phyloP scores from a whole-genome alignment of 1,140 invertebrate genomes.

The Hyles vespertilio region DNA sequence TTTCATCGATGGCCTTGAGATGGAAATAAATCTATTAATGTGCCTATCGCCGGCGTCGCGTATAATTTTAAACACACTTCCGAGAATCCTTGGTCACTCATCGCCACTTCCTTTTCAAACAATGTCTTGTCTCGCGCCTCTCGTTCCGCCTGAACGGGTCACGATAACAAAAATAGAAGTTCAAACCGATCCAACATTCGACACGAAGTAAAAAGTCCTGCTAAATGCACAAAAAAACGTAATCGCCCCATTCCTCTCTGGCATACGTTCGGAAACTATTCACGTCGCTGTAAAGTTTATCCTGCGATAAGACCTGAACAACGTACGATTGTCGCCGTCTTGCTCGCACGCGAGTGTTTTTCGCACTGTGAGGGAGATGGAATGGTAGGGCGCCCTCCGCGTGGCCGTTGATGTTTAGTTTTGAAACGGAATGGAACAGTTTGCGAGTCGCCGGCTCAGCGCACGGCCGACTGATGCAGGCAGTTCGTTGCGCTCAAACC shows the following conservation, averaged over 20 bases:
- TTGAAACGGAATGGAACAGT: slow-evolving; percentile 62
- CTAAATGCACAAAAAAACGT: slow-evolving; percentile 61
- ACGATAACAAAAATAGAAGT: slow-evolving; percentile 50
- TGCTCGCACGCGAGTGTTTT: slow-evolving; percentile 40
- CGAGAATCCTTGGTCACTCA: slow-evolving; percentile 41
- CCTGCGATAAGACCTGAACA: slow-evolving; percentile 62
- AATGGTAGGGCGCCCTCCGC: slow-evolving; percentile 61
- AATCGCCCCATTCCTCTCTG: slow-evolving; percentile 59
- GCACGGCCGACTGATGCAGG: slow-evolving; percentile 60
- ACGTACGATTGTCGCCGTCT: slow-evolving; percentile 42
- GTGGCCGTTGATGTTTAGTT: slow-evolving; percentile 66
- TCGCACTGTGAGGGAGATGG: slow-evolving; percentile 56
- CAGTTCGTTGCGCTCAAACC: slow-evolving; percentile 63
- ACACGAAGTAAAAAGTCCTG: slow-evolving; percentile 51
- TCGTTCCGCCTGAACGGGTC: slow-evolving; percentile 29
- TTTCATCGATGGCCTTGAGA: slow-evolving; percentile 33
- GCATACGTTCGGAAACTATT: slow-evolving; percentile 64
- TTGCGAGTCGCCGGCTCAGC: slow-evolving; percentile 71
- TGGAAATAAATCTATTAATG: slow-evolving; percentile 21
- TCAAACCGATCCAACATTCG: slow-evolving; percentile 41
- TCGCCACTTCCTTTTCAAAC: slow-evolving; percentile 24
- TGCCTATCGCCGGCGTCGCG: slow-evolving; percentile 19
- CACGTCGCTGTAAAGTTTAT: slow-evolving; percentile 65
- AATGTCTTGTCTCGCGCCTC: slow-evolving; percentile 23
- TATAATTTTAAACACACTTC: slow-evolving; percentile 38